phyloP scores from a whole-genome alignment of 1,140 invertebrate genomes.

The Harlomillsia oculata region DNA sequence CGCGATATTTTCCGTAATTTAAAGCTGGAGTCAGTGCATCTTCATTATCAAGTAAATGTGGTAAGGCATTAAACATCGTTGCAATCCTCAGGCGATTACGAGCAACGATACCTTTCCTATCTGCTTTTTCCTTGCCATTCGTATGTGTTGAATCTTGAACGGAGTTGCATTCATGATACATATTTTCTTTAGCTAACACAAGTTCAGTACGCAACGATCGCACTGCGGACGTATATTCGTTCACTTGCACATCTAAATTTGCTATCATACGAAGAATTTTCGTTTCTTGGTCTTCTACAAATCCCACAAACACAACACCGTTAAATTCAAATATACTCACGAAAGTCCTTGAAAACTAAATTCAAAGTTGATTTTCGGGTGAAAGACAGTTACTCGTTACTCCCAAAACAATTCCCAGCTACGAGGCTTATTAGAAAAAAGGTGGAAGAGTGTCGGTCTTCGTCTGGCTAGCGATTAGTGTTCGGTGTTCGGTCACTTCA shows the following conservation, averaged over 20 bases:
- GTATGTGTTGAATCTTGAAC: no score
- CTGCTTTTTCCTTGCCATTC: background rate
- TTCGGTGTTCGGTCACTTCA: no score
- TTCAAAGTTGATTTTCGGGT: background rate
- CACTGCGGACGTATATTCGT: conserved; percentile 26
- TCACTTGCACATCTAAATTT: conserved; percentile 28
- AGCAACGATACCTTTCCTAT: conserved; percentile 1
- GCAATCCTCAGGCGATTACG: conserved; percentile 27
- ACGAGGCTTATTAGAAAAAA: no score
- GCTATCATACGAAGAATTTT: conserved; percentile 25
- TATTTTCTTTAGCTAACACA: conserved; percentile 3
- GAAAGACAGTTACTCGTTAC: no score
- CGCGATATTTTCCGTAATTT: conserved; percentile 60
- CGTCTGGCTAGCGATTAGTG: no score
- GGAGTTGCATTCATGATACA: background rate
- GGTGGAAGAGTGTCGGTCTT: no score
- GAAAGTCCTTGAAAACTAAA: background rate
- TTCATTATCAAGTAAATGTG: conserved; percentile 70
- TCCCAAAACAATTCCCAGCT: no score
- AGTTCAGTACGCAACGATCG: conserved; percentile 21
- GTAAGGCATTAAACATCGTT: conserved; percentile 67
- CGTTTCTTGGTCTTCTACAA: conserved; percentile 28
- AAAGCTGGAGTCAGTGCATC: conserved; percentile 67
- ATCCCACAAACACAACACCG: background rate
- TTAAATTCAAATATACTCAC: background rate